A percentile compares a stretch with the other conserved stretches of the same genome.
phyloP scores from a whole-genome alignment of 2,797 vertebrate species.

The Rhinophrynus dorsalis region DNA sequence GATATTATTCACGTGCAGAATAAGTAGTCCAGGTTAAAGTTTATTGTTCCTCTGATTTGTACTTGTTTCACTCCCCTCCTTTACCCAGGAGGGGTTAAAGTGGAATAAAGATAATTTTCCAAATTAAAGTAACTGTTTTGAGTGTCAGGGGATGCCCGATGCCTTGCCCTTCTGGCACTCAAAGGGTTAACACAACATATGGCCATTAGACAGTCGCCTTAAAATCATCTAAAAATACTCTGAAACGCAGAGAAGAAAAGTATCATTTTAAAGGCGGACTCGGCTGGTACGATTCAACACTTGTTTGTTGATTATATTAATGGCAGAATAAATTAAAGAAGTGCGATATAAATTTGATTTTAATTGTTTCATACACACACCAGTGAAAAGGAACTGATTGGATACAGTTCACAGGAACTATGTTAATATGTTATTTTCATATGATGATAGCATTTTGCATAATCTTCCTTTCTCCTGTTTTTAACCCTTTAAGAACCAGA shows the following conservation, averaged over 20 bases:
- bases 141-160: no score
- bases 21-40: no score
- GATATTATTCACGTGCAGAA: no score
- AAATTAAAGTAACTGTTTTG: no score
- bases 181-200: no score
- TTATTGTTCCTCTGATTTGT: no score
- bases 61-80: no score
- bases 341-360: constrained; percentile 98
- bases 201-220: no score
- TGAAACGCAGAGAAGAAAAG: constrained; percentile 44
- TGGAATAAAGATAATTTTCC: no score
- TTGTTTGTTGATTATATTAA: constrained; percentile 95
- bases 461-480: constrained; percentile 87
- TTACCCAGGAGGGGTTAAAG: no score
- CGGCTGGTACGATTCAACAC: constrained; percentile 88
- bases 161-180: no score
- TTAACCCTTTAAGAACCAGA: no score
- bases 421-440: constrained; percentile 99
- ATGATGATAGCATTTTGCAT: constrained; percentile 99
- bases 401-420: constrained; percentile 99
- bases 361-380: constrained; percentile 99
- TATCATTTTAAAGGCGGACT: constrained; percentile 73
- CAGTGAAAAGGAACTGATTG: constrained; percentile 99
- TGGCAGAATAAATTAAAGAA: constrained; percentile 95
- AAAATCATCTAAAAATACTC: background rate